Evolutionary conservation across 2,797 vertebrate genomes (phyloP).

Genomic region (Typhlichthys subterraneus): DNA sequence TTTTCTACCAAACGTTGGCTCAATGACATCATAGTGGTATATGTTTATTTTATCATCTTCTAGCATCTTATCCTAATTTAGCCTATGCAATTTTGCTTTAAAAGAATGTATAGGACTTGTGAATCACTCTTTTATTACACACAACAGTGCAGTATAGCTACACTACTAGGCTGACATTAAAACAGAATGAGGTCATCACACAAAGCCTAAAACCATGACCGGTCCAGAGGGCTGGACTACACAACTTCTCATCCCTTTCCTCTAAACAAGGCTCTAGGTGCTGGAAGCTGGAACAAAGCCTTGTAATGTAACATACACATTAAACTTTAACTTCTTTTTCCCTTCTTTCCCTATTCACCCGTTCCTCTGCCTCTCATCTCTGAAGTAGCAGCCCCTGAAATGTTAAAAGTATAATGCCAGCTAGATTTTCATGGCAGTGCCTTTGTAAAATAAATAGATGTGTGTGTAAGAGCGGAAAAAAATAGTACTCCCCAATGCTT

Average conservation of each 20-base stretch:
- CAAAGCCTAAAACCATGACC: slow-evolving; percentile 82
- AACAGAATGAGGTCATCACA: slow-evolving; percentile 72
- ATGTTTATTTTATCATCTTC: too few relatives aligned
- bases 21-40: too few relatives aligned
- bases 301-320: slow-evolving; percentile 90
- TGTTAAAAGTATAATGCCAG: slow-evolving; percentile 86
- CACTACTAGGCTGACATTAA: slow-evolving; percentile 74
- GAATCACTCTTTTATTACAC: slow-evolving; percentile 27
- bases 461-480: slow-evolving; percentile 40
- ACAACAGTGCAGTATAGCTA: slow-evolving; percentile 11
- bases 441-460: slow-evolving; percentile 81
- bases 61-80: too few relatives aligned
- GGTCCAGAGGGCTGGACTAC: slow-evolving; percentile 81
- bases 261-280: slow-evolving; percentile 86
- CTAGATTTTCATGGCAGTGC: slow-evolving; percentile 87
- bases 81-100: too few relatives aligned
- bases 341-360: slow-evolving; percentile 16
- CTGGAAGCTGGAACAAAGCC: slow-evolving; percentile 84
- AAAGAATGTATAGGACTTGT: not conserved
- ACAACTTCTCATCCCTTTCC: slow-evolving; percentile 75
- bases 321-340: slow-evolving; percentile 90
- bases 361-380: slow-evolving; percentile 54
- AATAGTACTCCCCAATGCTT: slow-evolving; percentile 89
- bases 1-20: too few relatives aligned
- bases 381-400: slow-evolving; percentile 65